Evolutionary conservation across 2,113 vertebrate genomes (phyloP).

Genomic region (Glareola pratincola): DNA sequence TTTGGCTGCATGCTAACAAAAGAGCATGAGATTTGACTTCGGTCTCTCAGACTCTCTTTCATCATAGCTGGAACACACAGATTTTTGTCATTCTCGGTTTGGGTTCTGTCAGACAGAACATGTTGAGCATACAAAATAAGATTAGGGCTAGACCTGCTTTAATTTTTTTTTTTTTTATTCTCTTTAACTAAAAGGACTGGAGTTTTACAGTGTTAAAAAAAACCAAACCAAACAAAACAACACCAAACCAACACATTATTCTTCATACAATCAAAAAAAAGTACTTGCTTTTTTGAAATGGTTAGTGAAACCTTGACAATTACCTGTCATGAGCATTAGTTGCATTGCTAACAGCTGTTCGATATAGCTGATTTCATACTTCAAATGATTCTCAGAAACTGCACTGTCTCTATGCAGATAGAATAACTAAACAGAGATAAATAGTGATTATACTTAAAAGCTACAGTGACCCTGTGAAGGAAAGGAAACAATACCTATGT

Average conservation of each 20-base stretch:
- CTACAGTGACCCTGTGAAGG: not conserved
- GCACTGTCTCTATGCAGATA: not conserved
- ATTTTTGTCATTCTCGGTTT: not conserved
- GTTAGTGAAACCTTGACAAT: not conserved
- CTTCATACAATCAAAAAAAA: not conserved
- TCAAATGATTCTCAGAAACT: not conserved
- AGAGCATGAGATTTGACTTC: not conserved
- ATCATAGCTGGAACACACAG: not conserved
- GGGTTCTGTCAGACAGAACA: not conserved
- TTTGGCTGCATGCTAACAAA: not conserved
- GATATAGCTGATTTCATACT: not conserved
- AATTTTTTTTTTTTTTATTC: not conserved
- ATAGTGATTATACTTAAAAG: not conserved
- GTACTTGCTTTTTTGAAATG: not conserved
- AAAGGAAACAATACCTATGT: not conserved
- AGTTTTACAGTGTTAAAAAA: not conserved
- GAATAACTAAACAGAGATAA: not conserved
- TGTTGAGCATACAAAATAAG: not conserved
- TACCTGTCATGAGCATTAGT: not conserved
- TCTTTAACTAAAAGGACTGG: not conserved
- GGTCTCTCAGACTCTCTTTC: not conserved
- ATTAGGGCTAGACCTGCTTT: not conserved
- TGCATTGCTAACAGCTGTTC: not conserved
- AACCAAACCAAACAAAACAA: not conserved
- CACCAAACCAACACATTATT: not conserved